These are phyloP conservation scores for Oscheius sp. DNA, from an alignment of 2,888 invertebrate genomes.

Conservation along the genomic window DNA sequence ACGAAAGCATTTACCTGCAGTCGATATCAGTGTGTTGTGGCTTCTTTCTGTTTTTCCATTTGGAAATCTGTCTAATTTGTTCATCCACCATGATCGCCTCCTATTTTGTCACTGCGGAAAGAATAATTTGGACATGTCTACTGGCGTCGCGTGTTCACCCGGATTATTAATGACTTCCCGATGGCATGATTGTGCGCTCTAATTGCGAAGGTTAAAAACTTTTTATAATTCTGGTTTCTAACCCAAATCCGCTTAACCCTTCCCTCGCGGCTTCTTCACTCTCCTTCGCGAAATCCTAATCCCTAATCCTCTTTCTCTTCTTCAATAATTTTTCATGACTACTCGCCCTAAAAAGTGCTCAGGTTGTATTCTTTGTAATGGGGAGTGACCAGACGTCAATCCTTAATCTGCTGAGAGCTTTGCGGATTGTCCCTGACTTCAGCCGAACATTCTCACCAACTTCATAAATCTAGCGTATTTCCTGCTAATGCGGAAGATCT, in stretches of 20 bases:
- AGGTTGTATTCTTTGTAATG: not conserved
- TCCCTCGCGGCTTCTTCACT: constrained; percentile 9
- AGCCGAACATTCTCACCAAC: not conserved
- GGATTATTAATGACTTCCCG: constrained; percentile 25
- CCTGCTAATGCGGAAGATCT: no score
- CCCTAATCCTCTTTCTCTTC: not conserved
- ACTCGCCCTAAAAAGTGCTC: no score
- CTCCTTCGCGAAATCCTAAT: constrained; percentile 12
- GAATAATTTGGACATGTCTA: constrained; percentile 12
- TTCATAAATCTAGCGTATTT: not conserved
- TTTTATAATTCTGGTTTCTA: not conserved
- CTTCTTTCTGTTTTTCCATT: no score
- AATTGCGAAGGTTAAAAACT: not conserved
- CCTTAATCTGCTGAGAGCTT: constrained; percentile 7
- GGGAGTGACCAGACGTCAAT: not conserved
- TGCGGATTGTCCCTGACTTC: not conserved
- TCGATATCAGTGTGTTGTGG: no score
- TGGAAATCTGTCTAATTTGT: not conserved
- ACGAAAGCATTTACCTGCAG: no score
- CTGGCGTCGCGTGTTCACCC: constrained; percentile 4
- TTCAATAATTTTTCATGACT: not conserved
- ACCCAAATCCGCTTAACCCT: constrained; percentile 6
- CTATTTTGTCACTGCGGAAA: not conserved
- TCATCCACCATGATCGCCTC: not conserved
- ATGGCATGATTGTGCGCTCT: constrained; percentile 16